Evolutionary conservation across 2,888 invertebrate genomes (phyloP), one percentile per base, ranked within the genome.

Genomic region (Eupithecia abbreviata): DNA sequence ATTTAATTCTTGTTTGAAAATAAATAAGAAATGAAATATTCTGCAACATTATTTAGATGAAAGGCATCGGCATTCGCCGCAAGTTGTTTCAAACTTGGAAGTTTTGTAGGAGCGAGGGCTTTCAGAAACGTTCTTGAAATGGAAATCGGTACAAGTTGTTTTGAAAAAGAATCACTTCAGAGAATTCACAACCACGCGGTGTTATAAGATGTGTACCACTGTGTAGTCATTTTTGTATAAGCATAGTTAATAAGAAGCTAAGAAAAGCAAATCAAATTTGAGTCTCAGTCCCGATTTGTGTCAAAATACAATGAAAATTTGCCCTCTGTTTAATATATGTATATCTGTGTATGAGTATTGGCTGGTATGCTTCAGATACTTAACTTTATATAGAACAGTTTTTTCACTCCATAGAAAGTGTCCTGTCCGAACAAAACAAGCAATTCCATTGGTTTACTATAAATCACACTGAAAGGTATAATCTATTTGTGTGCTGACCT

Each of bases 11-110:
- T 18, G 30, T 43, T 72, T 72, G 18, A 30, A 72, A 66, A 72
- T 4, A 72, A 51, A 67, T 13, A n/a, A 42, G 0, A 62, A 47
- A 66, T 72, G 13, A n/a, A 72, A 49, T 42, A 5, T 66, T 49
- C 67, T 73, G 67, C 67, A 18, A 67, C 51, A 42, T 51, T 15
- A 58, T 67, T 43, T 55, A 55, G 18, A 73, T 58, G 42, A 73
- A n/a, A 41, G 49, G 55, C 73, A 73, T 73, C 67, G 42, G 73
- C 55, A 68, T 73, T 68, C 73, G n/a, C 13, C 67, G n/a, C 51
- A 15, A 67, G 73, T 67, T 55, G 49, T 67, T 45, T 51, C 6
- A 68, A 68, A 51, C n/a, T 67, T 42, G 13, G 30, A 51, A 67
- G 55, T 73, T 73, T 68, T 51, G 45, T 30, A 13, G 66, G 15